Percentiles rank a stretch among this genome's conserved stretches.
Conservation (phyloP, 2,797 vertebrate genomes). For the Peromyscus nudipes region DNA sequence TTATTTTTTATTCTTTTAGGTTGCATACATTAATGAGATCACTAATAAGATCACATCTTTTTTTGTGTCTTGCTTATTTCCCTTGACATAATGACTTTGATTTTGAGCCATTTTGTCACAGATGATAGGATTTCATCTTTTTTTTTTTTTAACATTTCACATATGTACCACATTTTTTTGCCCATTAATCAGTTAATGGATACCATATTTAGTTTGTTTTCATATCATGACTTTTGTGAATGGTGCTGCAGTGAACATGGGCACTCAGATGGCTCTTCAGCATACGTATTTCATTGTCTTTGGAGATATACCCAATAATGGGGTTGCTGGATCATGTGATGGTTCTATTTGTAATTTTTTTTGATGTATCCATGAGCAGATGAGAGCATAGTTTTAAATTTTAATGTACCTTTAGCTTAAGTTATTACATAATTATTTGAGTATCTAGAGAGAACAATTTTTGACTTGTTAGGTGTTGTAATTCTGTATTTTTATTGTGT, state of each 20-base stretch:
- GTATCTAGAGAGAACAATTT: neutral
- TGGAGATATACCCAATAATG: neutral
- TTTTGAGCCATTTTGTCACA: neutral
- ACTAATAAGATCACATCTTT: neutral
- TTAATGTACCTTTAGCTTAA: neutral
- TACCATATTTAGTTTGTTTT: neutral
- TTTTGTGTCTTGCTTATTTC: neutral
- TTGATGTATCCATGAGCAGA: neutral
- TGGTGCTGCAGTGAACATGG: neutral
- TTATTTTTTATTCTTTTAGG: neutral
- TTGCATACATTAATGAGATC: neutral
- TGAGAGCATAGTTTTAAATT: neutral
- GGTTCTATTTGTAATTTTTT: neutral
- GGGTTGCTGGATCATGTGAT: neutral
- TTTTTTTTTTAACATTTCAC: neutral
- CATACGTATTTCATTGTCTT: neutral
- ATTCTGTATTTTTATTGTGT: neutral
- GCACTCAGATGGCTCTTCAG: neutral
- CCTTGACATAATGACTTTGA: neutral
- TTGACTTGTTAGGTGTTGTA: neutral
- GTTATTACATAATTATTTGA: conserved; percentile 36
- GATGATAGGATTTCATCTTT: neutral
- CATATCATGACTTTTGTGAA: neutral
- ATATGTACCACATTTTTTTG: neutral
- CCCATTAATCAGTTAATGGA: neutral